These are phyloP conservation scores for Monomorium pharaonis DNA, from an alignment of 1,140 invertebrate genomes.

Conservation along the genomic window DNA sequence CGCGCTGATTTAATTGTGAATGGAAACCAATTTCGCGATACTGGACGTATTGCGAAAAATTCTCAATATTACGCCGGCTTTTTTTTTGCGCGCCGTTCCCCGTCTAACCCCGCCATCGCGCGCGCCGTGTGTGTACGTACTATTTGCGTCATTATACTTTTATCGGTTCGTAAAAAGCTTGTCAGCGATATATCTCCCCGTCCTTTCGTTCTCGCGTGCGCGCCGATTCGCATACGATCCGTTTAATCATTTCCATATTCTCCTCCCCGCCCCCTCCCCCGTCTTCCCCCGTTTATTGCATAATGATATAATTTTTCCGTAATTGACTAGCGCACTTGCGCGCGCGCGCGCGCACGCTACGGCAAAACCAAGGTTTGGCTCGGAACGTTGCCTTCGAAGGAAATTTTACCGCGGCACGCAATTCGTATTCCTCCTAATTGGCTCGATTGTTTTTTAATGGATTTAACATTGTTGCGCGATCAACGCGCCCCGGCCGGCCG, in stretches of 20 bases:
- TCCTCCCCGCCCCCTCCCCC: too few relatives aligned
- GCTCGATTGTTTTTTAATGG: constrained; percentile 12
- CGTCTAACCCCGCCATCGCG: too few relatives aligned
- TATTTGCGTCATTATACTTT: constrained; percentile 49
- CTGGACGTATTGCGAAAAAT: constrained; percentile 22
- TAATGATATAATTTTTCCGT: constrained; percentile 27
- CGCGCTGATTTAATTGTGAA: constrained; percentile 49
- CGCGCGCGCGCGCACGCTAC: too few relatives aligned
- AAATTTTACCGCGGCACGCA: neutral
- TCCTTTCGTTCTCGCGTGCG: neutral
- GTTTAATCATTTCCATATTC: constrained; percentile 24
- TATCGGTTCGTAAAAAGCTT: constrained; percentile 11
- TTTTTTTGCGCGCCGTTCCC: neutral
- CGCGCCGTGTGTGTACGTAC: constrained; percentile 1
- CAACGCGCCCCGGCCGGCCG: too few relatives aligned
- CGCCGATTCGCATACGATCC: neutral
- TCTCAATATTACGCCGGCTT: constrained; percentile 5
- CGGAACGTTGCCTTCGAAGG: too few relatives aligned
- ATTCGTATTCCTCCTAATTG: neutral
- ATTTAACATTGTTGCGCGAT: neutral
- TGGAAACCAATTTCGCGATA: constrained; percentile 38
- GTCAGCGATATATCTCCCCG: neutral
- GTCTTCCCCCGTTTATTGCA: neutral
- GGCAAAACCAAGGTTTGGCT: too few relatives aligned
- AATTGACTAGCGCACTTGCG: neutral